phyloP scores from a whole-genome alignment of 2,888 invertebrate species.

The Sinelater perroti region DNA sequence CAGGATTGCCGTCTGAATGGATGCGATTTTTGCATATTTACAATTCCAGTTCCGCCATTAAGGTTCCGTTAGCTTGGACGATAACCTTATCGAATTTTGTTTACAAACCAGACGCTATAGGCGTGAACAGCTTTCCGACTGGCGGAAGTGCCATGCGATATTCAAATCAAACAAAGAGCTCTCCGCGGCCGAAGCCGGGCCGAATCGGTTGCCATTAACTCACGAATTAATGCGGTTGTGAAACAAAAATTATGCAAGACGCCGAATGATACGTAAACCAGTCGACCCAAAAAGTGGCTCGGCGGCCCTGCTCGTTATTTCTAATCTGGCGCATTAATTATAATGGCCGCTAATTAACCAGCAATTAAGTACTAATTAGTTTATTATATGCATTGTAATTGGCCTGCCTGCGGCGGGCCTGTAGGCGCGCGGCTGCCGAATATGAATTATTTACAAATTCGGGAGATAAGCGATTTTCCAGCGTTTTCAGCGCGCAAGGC shows the following conservation, averaged over 20 bases:
- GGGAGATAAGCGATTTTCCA: constrained; percentile 15
- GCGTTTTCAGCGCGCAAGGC: constrained; percentile 1
- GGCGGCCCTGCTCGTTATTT: constrained; percentile 31
- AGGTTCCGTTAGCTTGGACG: neutral
- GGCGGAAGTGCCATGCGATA: constrained; percentile 6
- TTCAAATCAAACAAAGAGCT: constrained; percentile 17
- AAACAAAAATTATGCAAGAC: constrained; percentile 22
- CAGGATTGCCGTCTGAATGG: too few relatives aligned
- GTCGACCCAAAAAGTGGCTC: constrained; percentile 20
- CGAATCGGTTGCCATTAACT: constrained; percentile 21
- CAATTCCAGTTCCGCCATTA: too few relatives aligned
- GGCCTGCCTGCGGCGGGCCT: constrained; percentile 21
- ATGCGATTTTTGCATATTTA: too few relatives aligned
- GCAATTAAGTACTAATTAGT: constrained; percentile 43
- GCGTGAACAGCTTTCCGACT: too few relatives aligned
- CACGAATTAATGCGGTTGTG: constrained; percentile 22
- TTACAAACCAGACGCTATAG: constrained; percentile 16
- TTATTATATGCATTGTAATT: constrained; percentile 43
- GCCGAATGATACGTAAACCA: constrained; percentile 19
- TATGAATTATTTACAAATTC: constrained; percentile 26
- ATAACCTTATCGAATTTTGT: constrained; percentile 16
- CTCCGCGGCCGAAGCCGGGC: constrained; percentile 2
- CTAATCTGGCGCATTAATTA: constrained; percentile 43
- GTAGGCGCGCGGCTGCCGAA: constrained; percentile 7
- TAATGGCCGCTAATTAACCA: constrained; percentile 41